Conservation (phyloP, 2,888 invertebrate species). For the Gisinianus flammeolus region DNA sequence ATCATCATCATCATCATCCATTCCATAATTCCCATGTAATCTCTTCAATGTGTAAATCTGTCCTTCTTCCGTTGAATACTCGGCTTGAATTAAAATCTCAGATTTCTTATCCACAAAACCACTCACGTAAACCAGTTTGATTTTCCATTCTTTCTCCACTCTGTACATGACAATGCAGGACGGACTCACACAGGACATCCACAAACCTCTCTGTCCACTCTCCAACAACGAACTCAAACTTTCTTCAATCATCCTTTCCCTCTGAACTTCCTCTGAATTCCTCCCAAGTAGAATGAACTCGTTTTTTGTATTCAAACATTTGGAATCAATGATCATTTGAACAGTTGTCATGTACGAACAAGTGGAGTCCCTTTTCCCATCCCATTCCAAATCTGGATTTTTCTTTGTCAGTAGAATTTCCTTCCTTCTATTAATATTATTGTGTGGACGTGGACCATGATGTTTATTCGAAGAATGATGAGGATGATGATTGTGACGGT, state of each 20-base stretch:
- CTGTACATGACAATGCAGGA: conserved; percentile 30
- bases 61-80: conserved; percentile 15
- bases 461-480: background rate
- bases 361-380: background rate
- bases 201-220: background rate
- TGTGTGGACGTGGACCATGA: background rate
- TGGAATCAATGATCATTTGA: background rate
- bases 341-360: background rate
- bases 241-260: background rate
- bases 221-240: background rate
- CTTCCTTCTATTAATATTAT: background rate
- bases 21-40: conserved; percentile 3
- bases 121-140: conserved; percentile 20
- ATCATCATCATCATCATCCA: background rate
- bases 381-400: background rate
- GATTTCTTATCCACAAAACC: conserved; percentile 23
- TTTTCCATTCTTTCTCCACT: conserved; percentile 25
- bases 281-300: background rate
- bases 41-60: conserved; percentile 7
- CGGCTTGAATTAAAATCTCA: conserved; percentile 20
- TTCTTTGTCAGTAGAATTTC: background rate
- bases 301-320: background rate
- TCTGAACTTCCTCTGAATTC: background rate
- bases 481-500: conserved; percentile 9
- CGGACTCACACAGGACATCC: background rate